Base-by-base conservation (phyloP, 2,797 vertebrate genomes). In the Chromis chromis region DNA sequence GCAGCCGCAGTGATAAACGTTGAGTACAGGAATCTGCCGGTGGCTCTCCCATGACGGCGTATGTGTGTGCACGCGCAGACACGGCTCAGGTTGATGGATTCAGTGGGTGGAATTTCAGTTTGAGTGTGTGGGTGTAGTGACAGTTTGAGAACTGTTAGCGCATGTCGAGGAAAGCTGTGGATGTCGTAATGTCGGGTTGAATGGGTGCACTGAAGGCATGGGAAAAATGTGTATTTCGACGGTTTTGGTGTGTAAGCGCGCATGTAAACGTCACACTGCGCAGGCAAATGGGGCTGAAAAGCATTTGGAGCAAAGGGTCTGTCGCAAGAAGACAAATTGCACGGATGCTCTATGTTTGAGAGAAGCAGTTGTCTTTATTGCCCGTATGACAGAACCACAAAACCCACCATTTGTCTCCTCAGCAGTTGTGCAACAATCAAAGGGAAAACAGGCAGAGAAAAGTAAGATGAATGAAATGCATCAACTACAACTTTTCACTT, bases 31-130 rank as follows among this genome's bases (percentile, higher is more conserved):
- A 91, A 85, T 90, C 83, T 82, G 78, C 72, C 42, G 17, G 63
- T 88, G 83, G 82, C 86, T 87, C 90, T 94, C 93, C 93, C 92
- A 93, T 92, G 93, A 93, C 88, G 55, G 73, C 50, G 21, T 58
- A 69, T 56, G 14, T 28, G 65, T 65, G 56, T 74, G 40, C 27
- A 24, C 11, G 28, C 4, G 54, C 70, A 61, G 58, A 58, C 70
- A 73, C 65, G 70, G 81, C 71, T 86, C 57, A 73, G 81, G 77
- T 79, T 80, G 69, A 82, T 79, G 66, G 54, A 76, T 83, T 78
- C 82, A 87, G 48, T 74, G 70, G 72, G 78, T 84, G 79, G 76
- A 78, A 84, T 84, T 90, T 88, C 81, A 81, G 83, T 89, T 88
- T 81, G 52, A 65, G 81, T 73, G 88, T 88, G 92, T 88, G 86